Conservation (phyloP, 2,113 vertebrate species). For the Petromus typicus region DNA sequence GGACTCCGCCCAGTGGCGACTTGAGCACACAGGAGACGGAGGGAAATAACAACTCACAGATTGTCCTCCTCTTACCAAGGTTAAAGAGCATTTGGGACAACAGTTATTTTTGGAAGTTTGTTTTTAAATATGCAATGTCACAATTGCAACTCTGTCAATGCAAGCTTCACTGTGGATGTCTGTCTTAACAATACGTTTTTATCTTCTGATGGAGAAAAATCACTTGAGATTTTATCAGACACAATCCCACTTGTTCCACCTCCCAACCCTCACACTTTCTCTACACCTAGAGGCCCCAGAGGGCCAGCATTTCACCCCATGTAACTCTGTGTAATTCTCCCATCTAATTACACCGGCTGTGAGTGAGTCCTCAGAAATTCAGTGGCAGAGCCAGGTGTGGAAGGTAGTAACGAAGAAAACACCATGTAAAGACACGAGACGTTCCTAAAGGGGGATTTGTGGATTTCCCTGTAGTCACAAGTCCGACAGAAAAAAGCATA, state of each 20-base stretch:
- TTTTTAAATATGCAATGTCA: conserved; percentile 72
- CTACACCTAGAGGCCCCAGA: conserved; percentile 65
- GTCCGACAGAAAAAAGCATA: neutral
- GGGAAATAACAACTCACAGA: conserved; percentile 31
- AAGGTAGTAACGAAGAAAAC: conserved; percentile 18
- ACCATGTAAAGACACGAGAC: conserved; percentile 28
- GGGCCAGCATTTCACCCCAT: conserved; percentile 68
- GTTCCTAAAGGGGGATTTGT: conserved; percentile 31
- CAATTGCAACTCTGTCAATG: conserved; percentile 30
- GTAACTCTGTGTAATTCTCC: conserved; percentile 81
- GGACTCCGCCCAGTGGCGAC: conserved; percentile 50
- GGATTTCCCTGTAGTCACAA: conserved; percentile 4
- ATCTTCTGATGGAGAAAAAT: conserved; percentile 73
- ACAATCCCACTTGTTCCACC: conserved; percentile 63
- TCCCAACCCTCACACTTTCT: conserved; percentile 74
- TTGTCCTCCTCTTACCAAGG: conserved; percentile 70
- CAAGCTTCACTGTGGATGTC: conserved; percentile 54
- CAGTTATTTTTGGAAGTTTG: conserved; percentile 79
- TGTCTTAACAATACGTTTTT: conserved; percentile 75
- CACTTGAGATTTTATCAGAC: conserved; percentile 74
- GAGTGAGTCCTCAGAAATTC: conserved; percentile 71
- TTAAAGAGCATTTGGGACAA: conserved; percentile 82
- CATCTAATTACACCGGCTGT: conserved; percentile 69
- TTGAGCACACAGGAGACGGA: neutral
- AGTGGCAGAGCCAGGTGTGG: conserved; percentile 30